These are phyloP conservation scores for Eupelmus urozonus DNA, from an alignment of 2,888 invertebrate species.

Conservation along the genomic window DNA sequence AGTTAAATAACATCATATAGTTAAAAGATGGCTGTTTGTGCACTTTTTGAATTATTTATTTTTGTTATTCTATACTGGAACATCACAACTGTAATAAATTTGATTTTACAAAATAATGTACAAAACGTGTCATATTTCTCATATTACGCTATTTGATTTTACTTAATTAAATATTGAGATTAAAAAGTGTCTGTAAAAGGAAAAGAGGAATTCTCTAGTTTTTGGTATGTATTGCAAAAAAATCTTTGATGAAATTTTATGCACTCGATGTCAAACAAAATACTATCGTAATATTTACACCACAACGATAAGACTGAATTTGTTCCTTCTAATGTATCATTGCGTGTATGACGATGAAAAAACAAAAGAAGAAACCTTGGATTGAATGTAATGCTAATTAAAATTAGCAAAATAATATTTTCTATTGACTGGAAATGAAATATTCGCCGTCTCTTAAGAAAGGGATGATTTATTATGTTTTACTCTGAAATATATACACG, in stretches of 20 bases:
- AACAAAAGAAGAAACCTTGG: conserved; percentile 6
- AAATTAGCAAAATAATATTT: conserved; percentile 17
- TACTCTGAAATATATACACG: conserved; percentile 17
- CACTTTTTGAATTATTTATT: too few relatives aligned
- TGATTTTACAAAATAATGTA: too few relatives aligned
- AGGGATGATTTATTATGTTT: conserved; percentile 19
- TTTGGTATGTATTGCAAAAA: background rate
- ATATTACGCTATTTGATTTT: too few relatives aligned
- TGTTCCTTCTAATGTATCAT: conserved; percentile 47
- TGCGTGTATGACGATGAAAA: conserved; percentile 44
- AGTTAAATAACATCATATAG: too few relatives aligned
- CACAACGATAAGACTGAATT: conserved; percentile 49
- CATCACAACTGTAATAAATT: too few relatives aligned
- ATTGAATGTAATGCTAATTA: conserved; percentile 30
- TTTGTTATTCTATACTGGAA: too few relatives aligned
- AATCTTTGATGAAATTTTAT: conserved; percentile 34
- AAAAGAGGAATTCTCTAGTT: too few relatives aligned
- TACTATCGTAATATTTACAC: conserved; percentile 28
- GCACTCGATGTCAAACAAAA: conserved; percentile 17
- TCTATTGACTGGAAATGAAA: conserved; percentile 4
- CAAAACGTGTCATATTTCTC: too few relatives aligned
- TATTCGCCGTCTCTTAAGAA: conserved; percentile 24
- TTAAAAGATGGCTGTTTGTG: too few relatives aligned
- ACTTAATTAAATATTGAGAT: too few relatives aligned
- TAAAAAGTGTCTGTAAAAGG: too few relatives aligned